phyloP scores from a whole-genome alignment of 2,888 invertebrate genomes.

The Xylota segnis region DNA sequence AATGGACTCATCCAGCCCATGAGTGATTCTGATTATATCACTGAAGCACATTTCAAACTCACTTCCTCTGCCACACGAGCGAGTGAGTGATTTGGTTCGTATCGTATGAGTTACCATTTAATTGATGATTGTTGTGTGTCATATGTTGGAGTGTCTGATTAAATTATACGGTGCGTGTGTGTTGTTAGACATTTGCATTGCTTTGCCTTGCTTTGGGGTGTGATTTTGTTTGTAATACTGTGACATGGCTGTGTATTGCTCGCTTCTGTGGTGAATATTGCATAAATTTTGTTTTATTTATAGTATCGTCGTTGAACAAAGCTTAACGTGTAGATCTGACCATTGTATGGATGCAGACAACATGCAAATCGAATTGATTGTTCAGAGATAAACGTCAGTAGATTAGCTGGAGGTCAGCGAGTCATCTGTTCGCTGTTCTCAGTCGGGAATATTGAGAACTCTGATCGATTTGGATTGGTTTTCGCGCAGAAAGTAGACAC shows the following conservation, averaged over 20 bases:
- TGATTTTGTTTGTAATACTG: conserved; percentile 15
- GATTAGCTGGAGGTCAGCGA: neutral
- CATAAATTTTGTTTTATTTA: conserved; percentile 31
- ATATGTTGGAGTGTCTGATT: conserved; percentile 7
- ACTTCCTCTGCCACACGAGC: neutral
- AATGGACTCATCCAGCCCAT: neutral
- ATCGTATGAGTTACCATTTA: conserved; percentile 15
- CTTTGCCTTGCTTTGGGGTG: conserved; percentile 14
- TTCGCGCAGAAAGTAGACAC: neutral
- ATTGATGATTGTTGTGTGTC: conserved; percentile 27
- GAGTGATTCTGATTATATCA: neutral
- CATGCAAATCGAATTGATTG: conserved; percentile 18
- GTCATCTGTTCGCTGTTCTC: neutral
- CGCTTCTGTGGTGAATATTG: conserved; percentile 15
- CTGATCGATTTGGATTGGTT: neutral
- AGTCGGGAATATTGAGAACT: neutral
- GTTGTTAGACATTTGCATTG: conserved; percentile 3
- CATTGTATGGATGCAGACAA: conserved; percentile 2
- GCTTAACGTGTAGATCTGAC: neutral
- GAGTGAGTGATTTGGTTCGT: neutral
- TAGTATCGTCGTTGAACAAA: neutral
- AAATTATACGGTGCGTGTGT: conserved; percentile 33
- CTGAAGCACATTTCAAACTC: conserved; percentile 51
- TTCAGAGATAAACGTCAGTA: neutral
- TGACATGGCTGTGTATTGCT: neutral